phyloP scores from a whole-genome alignment of 1,140 invertebrate species.

The Cryptotermes secundus region DNA sequence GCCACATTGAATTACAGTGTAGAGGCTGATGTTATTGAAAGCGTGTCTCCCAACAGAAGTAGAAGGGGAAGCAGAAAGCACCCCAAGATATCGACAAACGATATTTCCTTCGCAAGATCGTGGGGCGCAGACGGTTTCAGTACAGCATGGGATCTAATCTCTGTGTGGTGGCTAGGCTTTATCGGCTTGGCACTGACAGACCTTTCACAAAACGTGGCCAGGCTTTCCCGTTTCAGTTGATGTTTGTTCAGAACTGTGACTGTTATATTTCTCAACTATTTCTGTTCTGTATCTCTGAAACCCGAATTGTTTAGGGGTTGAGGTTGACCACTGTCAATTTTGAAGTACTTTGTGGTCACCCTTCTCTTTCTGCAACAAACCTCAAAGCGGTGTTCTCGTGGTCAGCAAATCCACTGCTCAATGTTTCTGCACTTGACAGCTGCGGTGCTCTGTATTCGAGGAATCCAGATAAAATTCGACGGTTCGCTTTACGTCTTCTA shows the following conservation, averaged over 20 bases:
- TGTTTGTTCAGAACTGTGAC: neutral
- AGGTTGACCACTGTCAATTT: neutral
- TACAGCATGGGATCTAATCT: neutral
- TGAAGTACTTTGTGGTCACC: neutral
- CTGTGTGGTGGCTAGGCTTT: neutral
- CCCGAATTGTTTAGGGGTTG: neutral
- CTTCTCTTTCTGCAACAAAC: neutral
- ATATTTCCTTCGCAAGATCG: neutral
- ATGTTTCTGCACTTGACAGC: neutral
- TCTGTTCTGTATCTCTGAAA: neutral
- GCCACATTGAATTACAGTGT: neutral
- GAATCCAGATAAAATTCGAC: neutral
- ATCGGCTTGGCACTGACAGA: neutral
- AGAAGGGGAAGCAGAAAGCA: neutral
- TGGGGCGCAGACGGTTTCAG: neutral
- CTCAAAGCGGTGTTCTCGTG: neutral
- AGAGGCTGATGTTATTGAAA: neutral
- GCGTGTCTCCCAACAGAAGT: neutral
- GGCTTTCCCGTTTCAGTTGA: too few species aligned
- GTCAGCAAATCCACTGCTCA: neutral
- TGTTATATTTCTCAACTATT: neutral
- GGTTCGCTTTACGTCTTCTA: too few species aligned
- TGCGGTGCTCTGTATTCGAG: neutral
- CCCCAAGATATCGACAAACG: neutral
- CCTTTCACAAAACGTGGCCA: neutral